Conservation (phyloP, 2,888 invertebrate genomes). For the Isoperla grammatica region DNA sequence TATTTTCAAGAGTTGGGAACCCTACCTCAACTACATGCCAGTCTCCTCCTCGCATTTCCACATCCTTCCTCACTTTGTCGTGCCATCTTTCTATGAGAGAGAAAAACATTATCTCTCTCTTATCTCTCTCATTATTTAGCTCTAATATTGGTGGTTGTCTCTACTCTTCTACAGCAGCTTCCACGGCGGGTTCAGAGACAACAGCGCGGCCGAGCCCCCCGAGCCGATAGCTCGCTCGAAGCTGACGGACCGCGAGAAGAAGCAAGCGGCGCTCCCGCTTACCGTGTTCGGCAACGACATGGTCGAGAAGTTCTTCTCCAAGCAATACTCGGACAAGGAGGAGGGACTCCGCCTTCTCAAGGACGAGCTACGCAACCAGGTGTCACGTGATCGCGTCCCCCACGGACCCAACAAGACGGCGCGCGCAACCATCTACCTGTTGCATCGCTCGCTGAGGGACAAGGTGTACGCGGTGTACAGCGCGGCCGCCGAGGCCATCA, state of each 20-base stretch:
- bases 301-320: constrained; percentile 87
- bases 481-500: constrained; percentile 73
- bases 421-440: constrained; percentile 69
- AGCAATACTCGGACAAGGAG: constrained; percentile 84
- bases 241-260: constrained; percentile 72
- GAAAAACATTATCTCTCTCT: too few relatives aligned
- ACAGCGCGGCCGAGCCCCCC: constrained; percentile 29
- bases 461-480: constrained; percentile 87
- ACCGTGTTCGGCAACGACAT: constrained; percentile 85
- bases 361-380: constrained; percentile 46
- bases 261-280: constrained; percentile 85
- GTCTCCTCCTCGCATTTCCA: too few relatives aligned
- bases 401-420: constrained; percentile 67
- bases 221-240: constrained; percentile 41
- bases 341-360: constrained; percentile 71
- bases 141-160: too few relatives aligned
- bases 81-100: too few relatives aligned
- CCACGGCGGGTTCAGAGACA: constrained; percentile 24
- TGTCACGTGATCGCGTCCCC: constrained; percentile 21
- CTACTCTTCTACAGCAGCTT: constrained; percentile 15
- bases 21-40: too few relatives aligned
- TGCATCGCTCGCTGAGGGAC: constrained; percentile 76
- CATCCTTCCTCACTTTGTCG: too few relatives aligned
- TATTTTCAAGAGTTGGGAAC: too few relatives aligned
- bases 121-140: too few relatives aligned